phyloP scores from a whole-genome alignment of 2,797 vertebrate genomes.

The Amniataba percoides region DNA sequence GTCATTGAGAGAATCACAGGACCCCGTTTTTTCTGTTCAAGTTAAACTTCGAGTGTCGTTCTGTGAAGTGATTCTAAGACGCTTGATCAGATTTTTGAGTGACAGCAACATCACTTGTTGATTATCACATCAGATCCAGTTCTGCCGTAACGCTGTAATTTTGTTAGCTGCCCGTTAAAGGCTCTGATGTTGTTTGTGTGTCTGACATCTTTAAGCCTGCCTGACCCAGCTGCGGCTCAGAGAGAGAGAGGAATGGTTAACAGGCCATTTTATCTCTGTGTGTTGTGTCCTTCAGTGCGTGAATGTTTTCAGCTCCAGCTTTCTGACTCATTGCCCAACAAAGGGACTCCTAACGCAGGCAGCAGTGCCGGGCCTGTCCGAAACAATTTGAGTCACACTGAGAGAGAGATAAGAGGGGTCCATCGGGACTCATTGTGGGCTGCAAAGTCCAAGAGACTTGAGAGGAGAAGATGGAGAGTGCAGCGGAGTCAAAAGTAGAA shows the following conservation, averaged over 20 bases:
- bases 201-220: slow-evolving; percentile 36
- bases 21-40: neutral
- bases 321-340: slow-evolving; percentile 49
- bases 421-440: slow-evolving; percentile 30
- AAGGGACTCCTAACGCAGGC: slow-evolving; percentile 28
- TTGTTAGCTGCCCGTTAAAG: slow-evolving; percentile 5
- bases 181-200: slow-evolving; percentile 34
- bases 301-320: slow-evolving; percentile 52
- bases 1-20: too few relatives aligned
- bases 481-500: slow-evolving; percentile 27
- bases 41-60: neutral
- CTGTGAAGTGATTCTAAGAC: slow-evolving; percentile 2
- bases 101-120: slow-evolving; percentile 14
- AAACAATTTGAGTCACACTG: slow-evolving; percentile 56
- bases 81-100: slow-evolving; percentile 11
- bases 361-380: slow-evolving; percentile 39
- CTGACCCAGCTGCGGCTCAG: slow-evolving; percentile 25
- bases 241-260: slow-evolving; percentile 21
- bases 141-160: slow-evolving; percentile 29
- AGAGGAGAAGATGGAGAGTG: slow-evolving; percentile 33
- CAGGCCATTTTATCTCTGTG: slow-evolving; percentile 31
- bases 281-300: slow-evolving; percentile 24
- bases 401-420: slow-evolving; percentile 49
- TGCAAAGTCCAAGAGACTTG: slow-evolving; percentile 36
- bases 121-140: slow-evolving; percentile 26